These are phyloP conservation scores for Ichneumoninae sp. DNA, from an alignment of 2,888 invertebrate species.

Conservation along the genomic window DNA sequence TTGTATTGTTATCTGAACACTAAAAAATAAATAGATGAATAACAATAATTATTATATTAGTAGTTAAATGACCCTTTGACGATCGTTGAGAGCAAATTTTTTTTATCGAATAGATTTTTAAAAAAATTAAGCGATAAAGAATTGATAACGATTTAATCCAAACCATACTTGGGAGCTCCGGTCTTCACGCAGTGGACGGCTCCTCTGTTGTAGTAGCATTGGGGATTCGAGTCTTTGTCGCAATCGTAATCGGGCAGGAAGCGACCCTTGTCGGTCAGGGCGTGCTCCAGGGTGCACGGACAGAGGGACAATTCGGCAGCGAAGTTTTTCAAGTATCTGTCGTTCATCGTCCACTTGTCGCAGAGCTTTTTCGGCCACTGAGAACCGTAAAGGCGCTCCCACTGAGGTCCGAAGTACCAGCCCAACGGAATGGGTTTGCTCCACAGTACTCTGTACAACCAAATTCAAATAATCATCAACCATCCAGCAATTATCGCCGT, in stretches of 20 bases:
- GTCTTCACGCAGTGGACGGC: constrained; percentile 97
- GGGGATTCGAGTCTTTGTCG: constrained; percentile 95
- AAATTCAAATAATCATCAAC: constrained; percentile 7
- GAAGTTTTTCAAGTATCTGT: constrained; percentile 93
- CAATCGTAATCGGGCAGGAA: constrained; percentile 96
- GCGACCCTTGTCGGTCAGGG: constrained; percentile 95
- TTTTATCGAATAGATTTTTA: background rate
- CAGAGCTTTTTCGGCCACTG: constrained; percentile 94
- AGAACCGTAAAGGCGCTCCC: constrained; percentile 92
- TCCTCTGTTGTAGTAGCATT: constrained; percentile 94
- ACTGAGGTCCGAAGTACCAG: constrained; percentile 97
- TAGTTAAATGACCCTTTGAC: background rate
- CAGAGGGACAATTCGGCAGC: constrained; percentile 94
- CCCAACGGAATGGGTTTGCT: constrained; percentile 95
- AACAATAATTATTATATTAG: background rate
- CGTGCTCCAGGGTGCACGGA: constrained; percentile 96
- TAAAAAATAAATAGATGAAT: too few species aligned
- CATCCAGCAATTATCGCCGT: background rate
- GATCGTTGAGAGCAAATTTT: background rate
- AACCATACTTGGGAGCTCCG: constrained; percentile 93
- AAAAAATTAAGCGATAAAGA: background rate
- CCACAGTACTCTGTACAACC: constrained; percentile 89
- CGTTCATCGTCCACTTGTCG: constrained; percentile 95
- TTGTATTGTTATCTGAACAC: too few species aligned
- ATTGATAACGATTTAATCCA: constrained; percentile 3